Evolutionary conservation across 2,888 invertebrate genomes (phyloP), one percentile per base, ranked within the genome.

Genomic region (Bellardia bayeri): DNA sequence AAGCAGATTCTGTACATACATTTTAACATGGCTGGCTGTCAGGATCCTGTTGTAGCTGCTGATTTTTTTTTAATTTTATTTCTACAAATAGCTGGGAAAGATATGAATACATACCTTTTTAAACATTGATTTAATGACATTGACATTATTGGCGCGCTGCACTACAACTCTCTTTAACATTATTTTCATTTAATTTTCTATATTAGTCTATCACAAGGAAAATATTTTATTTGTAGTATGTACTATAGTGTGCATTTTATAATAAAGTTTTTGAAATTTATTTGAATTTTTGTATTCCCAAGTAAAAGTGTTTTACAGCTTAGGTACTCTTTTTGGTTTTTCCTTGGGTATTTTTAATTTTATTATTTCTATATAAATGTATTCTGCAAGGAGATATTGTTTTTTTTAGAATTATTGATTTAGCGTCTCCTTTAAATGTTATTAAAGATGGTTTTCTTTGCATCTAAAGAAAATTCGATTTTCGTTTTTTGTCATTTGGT

Each of bases 41-140:
- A 75, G 81, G 78, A 82, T 75, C 68, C 76, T 37, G 11, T 51
- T 63, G 9, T 64, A 45, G 30, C 5, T 42, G 45, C 7, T 68
- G 16, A 8, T 30, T 45, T 23, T 45, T 8, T 51, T 30, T 42
- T 16, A 45, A 64, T 54, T 64, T 42, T n/a, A 14, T 72, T 63
- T 61, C n/a, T 80, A 54, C 63, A 80, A 85, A 74, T 71, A 68
- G 37, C 45, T 61, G 51, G n/a, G 3, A 61, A 63, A 69, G 64
- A 79, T 90, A 89, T 89, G 90, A 90, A 89, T 86, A 90, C 88
- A 89, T 86, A 90, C 88, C 90, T 89, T 90, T 91, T 82, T 90
- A n/a, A 91, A 91, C 91, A 92, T 92, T 92, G 92, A 92, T 92
- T 92, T 92, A 92, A 92, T 92, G 92, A 92, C 92, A 90, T 92